Evolutionary conservation across 2,888 invertebrate species (phyloP).

Genomic region (Drosophila antonietae): DNA sequence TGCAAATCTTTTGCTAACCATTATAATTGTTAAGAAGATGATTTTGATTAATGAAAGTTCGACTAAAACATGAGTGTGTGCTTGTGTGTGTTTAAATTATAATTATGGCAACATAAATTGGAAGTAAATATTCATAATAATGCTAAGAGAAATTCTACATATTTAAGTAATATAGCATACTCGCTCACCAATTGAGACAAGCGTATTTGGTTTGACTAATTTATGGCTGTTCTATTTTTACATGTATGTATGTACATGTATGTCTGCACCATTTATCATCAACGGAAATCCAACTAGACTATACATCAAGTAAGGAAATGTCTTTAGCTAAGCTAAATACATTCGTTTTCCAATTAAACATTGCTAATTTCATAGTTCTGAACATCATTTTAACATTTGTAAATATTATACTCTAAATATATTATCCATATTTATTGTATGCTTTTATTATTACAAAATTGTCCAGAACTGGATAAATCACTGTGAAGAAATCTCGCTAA

Average conservation of each 20-base stretch:
- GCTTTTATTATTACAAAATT: too few species aligned
- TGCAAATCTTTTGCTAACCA: slow-evolving; percentile 8
- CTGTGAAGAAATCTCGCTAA: too few species aligned
- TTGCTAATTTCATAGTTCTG: not conserved
- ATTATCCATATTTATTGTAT: not conserved
- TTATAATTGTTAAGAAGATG: slow-evolving; percentile 4
- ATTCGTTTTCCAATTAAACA: not conserved
- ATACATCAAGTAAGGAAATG: not conserved
- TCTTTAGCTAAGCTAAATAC: not conserved
- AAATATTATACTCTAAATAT: not conserved
- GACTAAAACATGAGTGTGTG: not conserved
- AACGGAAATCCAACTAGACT: not conserved
- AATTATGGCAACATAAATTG: not conserved
- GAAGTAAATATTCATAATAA: not conserved
- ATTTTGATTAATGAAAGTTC: slow-evolving; percentile 10
- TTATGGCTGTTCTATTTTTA: not conserved
- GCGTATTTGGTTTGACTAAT: not conserved
- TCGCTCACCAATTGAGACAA: not conserved
- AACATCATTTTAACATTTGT: too few species aligned
- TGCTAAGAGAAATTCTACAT: not conserved
- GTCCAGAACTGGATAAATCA: too few species aligned
- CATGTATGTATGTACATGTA: not conserved
- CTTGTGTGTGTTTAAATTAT: not conserved
- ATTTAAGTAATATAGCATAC: not conserved
- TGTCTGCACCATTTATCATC: not conserved